phyloP scores from a whole-genome alignment of 2,113 vertebrate species.

The Astatotilapia flaviijosephi region DNA sequence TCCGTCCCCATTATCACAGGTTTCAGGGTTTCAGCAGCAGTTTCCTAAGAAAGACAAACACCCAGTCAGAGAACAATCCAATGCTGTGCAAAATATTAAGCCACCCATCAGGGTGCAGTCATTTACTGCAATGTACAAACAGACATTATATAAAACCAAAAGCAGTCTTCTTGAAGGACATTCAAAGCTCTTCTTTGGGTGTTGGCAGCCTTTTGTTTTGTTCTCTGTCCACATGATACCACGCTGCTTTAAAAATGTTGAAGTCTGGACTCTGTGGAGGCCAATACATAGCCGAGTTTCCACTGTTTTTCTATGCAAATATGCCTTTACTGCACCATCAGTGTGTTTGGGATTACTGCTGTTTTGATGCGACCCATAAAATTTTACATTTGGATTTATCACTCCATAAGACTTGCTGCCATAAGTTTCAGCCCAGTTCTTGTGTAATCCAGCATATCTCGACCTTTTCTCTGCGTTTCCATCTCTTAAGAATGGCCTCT shows the following conservation, averaged over 20 bases:
- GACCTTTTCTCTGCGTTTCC: background rate
- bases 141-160: background rate
- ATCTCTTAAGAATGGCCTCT: background rate
- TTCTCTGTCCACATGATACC: background rate
- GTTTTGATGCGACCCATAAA: background rate
- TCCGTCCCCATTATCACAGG: slow-evolving; percentile 40
- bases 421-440: background rate
- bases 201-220: background rate
- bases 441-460: background rate
- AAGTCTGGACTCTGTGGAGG: background rate
- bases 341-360: too few relatives aligned
- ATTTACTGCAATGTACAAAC: background rate
- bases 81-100: background rate
- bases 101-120: background rate
- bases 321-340: background rate
- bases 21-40: slow-evolving; percentile 59
- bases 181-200: background rate
- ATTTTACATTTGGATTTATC: background rate
- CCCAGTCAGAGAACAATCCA: background rate
- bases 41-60: slow-evolving; percentile 39
- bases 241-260: background rate
- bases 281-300: background rate
- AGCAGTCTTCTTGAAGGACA: background rate
- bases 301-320: background rate
- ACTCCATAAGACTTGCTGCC: background rate